Percentiles rank a stretch among this genome's conserved stretches.
Evolutionary conservation across 2,797 vertebrate genomes (phyloP).

Genomic region (Phrynocephalus forsythii): DNA sequence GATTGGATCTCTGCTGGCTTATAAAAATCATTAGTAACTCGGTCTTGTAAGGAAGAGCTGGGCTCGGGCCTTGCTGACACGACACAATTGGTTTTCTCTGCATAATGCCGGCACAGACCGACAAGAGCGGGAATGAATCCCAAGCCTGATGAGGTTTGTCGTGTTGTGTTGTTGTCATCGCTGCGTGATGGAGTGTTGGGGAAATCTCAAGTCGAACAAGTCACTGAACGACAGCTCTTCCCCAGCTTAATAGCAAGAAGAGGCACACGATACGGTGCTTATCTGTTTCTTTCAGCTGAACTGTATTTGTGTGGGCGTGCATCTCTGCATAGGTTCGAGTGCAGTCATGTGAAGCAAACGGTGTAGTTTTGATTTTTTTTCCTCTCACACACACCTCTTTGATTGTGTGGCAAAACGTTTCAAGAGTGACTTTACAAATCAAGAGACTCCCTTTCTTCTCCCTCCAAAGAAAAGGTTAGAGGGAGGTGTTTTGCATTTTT

Average conservation of each 20-base stretch:
- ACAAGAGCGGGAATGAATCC: slow-evolving; percentile 46
- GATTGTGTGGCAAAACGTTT: slow-evolving; percentile 30
- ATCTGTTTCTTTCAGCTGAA: slow-evolving; percentile 38
- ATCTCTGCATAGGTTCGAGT: slow-evolving; percentile 21
- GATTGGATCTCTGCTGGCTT: slow-evolving; percentile 56
- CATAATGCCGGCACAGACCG: slow-evolving; percentile 28
- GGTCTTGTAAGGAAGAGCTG: slow-evolving; percentile 52
- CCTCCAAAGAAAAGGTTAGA: slow-evolving; percentile 31
- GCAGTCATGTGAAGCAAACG: slow-evolving; percentile 14
- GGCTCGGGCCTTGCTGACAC: slow-evolving; percentile 52
- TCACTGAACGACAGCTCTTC: slow-evolving; percentile 19
- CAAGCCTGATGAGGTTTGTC: slow-evolving; percentile 64
- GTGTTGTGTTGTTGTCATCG: slow-evolving; percentile 54
- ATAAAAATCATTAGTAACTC: slow-evolving; percentile 60
- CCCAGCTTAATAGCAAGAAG: neutral
- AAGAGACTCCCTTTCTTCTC: slow-evolving; percentile 45
- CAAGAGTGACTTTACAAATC: slow-evolving; percentile 23
- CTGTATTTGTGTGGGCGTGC: slow-evolving; percentile 12
- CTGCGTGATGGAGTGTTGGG: slow-evolving; percentile 59
- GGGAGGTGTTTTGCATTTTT: accelerated
- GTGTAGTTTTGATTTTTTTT: slow-evolving; percentile 30
- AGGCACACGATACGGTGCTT: accelerated
- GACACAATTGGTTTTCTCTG: slow-evolving; percentile 55
- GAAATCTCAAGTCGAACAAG: slow-evolving; percentile 55
- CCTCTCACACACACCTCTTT: neutral